These are phyloP conservation scores for Heliconius cydno DNA, from an alignment of 2,888 invertebrate genomes.

Conservation along the genomic window DNA sequence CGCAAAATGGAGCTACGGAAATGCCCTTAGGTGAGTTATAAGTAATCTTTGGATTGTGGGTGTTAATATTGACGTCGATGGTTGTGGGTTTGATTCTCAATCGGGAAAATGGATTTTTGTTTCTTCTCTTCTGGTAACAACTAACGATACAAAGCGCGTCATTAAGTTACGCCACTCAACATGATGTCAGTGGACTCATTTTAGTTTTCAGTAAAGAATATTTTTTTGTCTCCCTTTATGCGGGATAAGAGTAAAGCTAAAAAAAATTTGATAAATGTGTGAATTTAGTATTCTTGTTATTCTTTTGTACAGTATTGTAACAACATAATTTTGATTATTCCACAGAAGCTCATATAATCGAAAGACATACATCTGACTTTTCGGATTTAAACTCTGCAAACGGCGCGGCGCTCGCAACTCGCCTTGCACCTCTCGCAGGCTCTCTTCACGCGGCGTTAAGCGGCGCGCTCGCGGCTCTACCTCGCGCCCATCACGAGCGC, in stretches of 20 bases:
- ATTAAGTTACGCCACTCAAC: background rate
- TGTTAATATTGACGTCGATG: background rate
- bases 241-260: background rate
- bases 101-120: background rate
- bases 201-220: too few relatives aligned
- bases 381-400: constrained; percentile 48
- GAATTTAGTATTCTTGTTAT: too few relatives aligned
- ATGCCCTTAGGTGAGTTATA: constrained; percentile 23
- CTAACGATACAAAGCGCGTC: background rate
- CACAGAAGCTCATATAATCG: background rate
- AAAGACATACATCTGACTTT: background rate
- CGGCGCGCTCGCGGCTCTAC: constrained; percentile 56
- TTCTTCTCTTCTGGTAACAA: background rate
- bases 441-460: constrained; percentile 53
- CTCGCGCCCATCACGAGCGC: constrained; percentile 51
- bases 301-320: too few relatives aligned
- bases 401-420: constrained; percentile 57
- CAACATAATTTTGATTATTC: too few relatives aligned
- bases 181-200: background rate
- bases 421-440: constrained; percentile 56
- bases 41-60: too few relatives aligned
- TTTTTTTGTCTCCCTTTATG: background rate
- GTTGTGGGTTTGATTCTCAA: background rate
- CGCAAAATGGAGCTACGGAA: constrained; percentile 28
- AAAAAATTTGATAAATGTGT: too few relatives aligned